Conservation (phyloP, 2,797 vertebrate species). For the Pantherophis alleghaniensis region DNA sequence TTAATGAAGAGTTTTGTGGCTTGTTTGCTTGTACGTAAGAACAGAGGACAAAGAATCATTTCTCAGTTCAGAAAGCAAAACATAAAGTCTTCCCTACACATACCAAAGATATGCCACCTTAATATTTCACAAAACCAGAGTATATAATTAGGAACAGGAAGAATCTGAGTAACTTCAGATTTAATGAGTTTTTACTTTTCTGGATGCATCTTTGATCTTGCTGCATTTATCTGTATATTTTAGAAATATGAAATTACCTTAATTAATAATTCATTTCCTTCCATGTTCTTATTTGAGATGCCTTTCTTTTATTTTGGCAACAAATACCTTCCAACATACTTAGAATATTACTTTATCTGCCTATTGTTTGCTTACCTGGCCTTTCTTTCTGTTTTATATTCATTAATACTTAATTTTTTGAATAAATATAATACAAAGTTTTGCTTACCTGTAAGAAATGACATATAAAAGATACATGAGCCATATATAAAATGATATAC, state of each 20-base stretch:
- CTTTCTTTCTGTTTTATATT: neutral
- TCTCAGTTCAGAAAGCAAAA: neutral
- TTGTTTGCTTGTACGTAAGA: neutral
- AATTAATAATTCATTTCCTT: neutral
- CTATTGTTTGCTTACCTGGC: neutral
- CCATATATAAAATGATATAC: neutral
- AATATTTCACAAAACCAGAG: neutral
- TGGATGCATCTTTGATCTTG: neutral
- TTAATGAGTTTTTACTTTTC: neutral
- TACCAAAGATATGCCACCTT: neutral
- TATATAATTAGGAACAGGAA: neutral
- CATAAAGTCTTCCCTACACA: neutral
- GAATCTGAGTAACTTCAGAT: neutral
- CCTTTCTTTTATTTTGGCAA: neutral
- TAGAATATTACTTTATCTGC: neutral
- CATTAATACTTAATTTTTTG: neutral
- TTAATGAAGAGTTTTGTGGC: neutral
- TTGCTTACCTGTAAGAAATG: neutral
- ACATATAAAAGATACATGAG: neutral
- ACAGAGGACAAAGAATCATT: neutral
- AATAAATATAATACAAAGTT: neutral
- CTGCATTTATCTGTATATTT: neutral
- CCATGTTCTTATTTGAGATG: neutral
- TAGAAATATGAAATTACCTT: neutral
- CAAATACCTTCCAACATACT: neutral